Evolutionary conservation across 2,113 vertebrate genomes (phyloP), one percentile per base, ranked within the genome.

Genomic region (Addax nasomaculatus): DNA sequence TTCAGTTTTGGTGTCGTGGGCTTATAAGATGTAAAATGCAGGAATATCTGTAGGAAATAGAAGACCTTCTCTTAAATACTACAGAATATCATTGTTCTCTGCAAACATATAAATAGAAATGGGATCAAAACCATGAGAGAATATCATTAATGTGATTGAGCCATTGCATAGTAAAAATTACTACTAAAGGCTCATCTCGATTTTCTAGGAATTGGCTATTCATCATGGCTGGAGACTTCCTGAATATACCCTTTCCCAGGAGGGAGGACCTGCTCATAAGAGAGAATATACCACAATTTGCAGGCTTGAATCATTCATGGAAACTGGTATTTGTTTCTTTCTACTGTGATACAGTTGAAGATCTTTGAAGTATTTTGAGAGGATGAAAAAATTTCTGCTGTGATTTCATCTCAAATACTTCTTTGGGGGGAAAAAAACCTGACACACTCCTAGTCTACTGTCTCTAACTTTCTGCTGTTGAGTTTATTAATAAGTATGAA

Each of bases 281-380:
- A 99, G 99, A 97, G 99, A 99, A 92, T 99, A 99, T 98, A 99
- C 99, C 4, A 98, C 99, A 17, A 99, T 98, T n/a, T 99, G 99
- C 98, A 98, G 98, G 55, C 95, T 99, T 96, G 99, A 99, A 95
- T 98, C 98, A 11, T 98, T 99, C 95, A 98, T 99, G 96, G 99
- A 99, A 98, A 99, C 99, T 27, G 99, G 99, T 99, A 98, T 1
- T 78, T 95, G 25, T 17, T 92, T 97, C 16, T 95, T 96, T 93
- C 79, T 89, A 95, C n/a, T 33, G 6, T 83, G 30, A 91, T 81
- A 84, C 8, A 93, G 30, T 47, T 89, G 73, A 90, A 93, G n/a
- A 92, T 29, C 45, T 95, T 90, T 60, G 45, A 64, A 95, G 36
- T 97, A 80, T 62, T 90, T 95, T 96, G 49, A 97, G 23, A 80